Conservation (phyloP, 2,888 invertebrate species). For the Magallana nippona region DNA sequence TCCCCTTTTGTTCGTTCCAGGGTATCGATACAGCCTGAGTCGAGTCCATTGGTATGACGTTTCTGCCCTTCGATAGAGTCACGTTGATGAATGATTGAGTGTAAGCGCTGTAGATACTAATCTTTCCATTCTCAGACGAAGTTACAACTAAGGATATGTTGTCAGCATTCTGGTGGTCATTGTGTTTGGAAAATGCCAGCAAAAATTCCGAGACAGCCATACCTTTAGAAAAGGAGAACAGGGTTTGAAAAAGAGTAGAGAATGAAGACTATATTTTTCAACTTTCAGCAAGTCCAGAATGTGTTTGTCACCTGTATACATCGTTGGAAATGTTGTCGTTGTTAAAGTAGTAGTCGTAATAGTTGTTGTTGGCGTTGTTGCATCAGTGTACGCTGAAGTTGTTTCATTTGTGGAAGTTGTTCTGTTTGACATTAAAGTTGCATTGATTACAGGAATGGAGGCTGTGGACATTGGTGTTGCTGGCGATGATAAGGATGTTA, state of each 20-base stretch:
- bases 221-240: neutral
- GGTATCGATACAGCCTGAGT: neutral
- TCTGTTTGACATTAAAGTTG: neutral
- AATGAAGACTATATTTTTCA: too few relatives aligned
- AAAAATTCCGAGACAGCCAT: conserved; percentile 2
- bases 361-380: neutral
- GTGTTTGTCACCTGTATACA: neutral
- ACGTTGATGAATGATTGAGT: conserved; percentile 5
- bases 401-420: neutral
- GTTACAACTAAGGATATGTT: conserved; percentile 30
- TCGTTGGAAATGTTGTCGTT: neutral
- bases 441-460: neutral
- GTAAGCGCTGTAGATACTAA: conserved; percentile 21
- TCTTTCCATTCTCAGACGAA: conserved; percentile 3
- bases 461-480: neutral
- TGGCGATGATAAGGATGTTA: neutral
- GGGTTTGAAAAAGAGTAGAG: neutral
- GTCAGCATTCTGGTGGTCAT: neutral
- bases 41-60: neutral
- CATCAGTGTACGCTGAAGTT: too few relatives aligned
- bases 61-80: conserved; percentile 13
- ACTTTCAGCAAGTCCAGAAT: too few relatives aligned
- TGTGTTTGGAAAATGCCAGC: conserved; percentile 5
- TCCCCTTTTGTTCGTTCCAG: conserved; percentile 24
- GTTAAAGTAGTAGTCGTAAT: neutral